Conservation (phyloP, 2,113 vertebrate species). For the Anhinga anhinga region DNA sequence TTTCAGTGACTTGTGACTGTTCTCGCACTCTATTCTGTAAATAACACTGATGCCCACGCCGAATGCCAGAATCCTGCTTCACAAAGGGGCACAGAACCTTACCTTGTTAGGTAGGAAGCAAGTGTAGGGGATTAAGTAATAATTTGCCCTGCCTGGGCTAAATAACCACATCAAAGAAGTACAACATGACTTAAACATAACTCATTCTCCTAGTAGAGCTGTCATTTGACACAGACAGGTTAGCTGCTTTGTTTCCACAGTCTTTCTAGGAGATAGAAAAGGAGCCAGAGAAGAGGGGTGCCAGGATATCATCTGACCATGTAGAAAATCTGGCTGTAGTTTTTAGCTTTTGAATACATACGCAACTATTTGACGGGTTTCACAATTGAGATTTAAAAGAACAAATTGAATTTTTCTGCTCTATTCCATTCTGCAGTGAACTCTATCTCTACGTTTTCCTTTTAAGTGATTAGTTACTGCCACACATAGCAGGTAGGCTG, state of each 20-base stretch:
- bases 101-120: background rate
- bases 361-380: background rate
- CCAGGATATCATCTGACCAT: background rate
- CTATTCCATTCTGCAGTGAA: background rate
- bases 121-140: background rate
- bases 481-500: slow-evolving; percentile 48
- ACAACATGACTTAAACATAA: background rate
- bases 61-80: background rate
- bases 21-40: background rate
- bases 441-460: background rate
- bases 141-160: background rate
- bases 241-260: background rate
- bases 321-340: background rate
- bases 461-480: slow-evolving; percentile 46
- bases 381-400: slow-evolving; percentile 13
- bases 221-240: background rate
- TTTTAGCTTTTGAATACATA: background rate
- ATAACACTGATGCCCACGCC: background rate
- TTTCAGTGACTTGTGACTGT: background rate
- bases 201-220: background rate
- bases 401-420: slow-evolving; percentile 11
- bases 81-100: background rate
- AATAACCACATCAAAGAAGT: background rate
- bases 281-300: background rate
- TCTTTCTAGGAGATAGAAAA: background rate